Evolutionary conservation across 2,888 invertebrate genomes (phyloP).

Genomic region (Drosophila lacicola): DNA sequence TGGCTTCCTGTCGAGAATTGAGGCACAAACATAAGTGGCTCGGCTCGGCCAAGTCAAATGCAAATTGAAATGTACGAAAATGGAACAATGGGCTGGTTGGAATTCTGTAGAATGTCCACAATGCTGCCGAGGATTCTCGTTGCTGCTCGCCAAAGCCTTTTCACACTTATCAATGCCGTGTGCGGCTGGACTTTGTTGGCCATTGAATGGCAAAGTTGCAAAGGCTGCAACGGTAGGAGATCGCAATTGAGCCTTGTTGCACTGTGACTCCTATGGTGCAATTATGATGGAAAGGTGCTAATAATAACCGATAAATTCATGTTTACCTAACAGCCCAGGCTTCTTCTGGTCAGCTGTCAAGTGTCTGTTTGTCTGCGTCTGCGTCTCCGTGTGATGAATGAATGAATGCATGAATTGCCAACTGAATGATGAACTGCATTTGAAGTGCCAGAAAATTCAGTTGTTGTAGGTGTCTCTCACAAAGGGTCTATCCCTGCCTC

Average conservation of each 20-base stretch:
- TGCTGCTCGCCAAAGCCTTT: slow-evolving; percentile 73
- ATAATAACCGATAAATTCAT: slow-evolving; percentile 84
- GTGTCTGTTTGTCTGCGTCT: slow-evolving; percentile 47
- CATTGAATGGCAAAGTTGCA: slow-evolving; percentile 37
- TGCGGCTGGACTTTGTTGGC: slow-evolving; percentile 30
- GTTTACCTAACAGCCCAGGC: slow-evolving; percentile 81
- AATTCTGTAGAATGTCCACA: slow-evolving; percentile 57
- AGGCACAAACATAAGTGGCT: slow-evolving; percentile 74
- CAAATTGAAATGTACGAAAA: slow-evolving; percentile 81
- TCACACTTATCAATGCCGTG: slow-evolving; percentile 75
- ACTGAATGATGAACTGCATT: slow-evolving; percentile 67
- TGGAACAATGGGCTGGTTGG: slow-evolving; percentile 38
- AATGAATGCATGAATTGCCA: slow-evolving; percentile 37
- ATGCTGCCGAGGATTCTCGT: slow-evolving; percentile 45
- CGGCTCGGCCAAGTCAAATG: slow-evolving; percentile 82
- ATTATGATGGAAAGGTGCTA: slow-evolving; percentile 84
- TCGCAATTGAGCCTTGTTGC: slow-evolving; percentile 44
- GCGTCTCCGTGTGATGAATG: slow-evolving; percentile 62
- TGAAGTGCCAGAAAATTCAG: slow-evolving; percentile 20
- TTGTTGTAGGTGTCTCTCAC: slow-evolving; percentile 60
- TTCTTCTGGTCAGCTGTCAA: slow-evolving; percentile 74
- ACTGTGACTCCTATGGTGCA: slow-evolving; percentile 81
- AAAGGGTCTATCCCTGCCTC: slow-evolving; percentile 13
- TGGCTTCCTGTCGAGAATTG: slow-evolving; percentile 49
- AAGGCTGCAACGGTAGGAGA: slow-evolving; percentile 54